Base-by-base conservation (phyloP, 1,140 invertebrate species). In the Pseudomyrmex dendroicus region DNA sequence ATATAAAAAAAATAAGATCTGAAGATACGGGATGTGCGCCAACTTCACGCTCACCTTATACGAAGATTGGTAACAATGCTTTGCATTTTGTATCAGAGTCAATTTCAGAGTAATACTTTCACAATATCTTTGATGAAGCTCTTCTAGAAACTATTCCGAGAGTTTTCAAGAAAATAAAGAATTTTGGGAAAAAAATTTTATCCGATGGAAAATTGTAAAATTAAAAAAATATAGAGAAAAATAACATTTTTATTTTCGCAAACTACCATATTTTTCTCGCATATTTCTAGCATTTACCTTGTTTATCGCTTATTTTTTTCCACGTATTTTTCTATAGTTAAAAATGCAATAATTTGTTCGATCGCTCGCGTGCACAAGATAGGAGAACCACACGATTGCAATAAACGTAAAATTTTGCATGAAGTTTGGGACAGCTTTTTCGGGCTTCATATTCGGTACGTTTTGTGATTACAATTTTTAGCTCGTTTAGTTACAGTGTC, bases 271-370 rank as follows among this genome's bases (percentile, higher is more conserved):
- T 56, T 77, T 76, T 15, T 44, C 13, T 35, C 10, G 8, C 25
- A 22, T 61, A 35, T 44, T 25, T 2, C 2, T 25, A 13, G 5
- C 46, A 46, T 66, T 56, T 70, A 12, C 13, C 50, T 13, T 13
- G n/a, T 56, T 13, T 1, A 57, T 2, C 35, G 50, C 67, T 74
- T 56, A 8, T 25, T 67, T 77, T 52, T 56, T 1, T 13, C 52
- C 35, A 48, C 9, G 9, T 67, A 46, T 57, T 52, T 57, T 67
- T 77, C n/a, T 25, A 48, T 20, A 44, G 44, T 67, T 77, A 54
- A 67, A 77, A 46, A 67, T 46, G 52, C 74, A 77, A 67, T 63
- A 77, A 67, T 64, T 35, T 57, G 9, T 63, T 50, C 46, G 20
- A 35, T 44, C 20, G 61, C 17, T 46, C 12, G 50, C 13, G 20